Evolutionary conservation across 2,888 invertebrate genomes (phyloP).

Genomic region (Dasypolia templi): DNA sequence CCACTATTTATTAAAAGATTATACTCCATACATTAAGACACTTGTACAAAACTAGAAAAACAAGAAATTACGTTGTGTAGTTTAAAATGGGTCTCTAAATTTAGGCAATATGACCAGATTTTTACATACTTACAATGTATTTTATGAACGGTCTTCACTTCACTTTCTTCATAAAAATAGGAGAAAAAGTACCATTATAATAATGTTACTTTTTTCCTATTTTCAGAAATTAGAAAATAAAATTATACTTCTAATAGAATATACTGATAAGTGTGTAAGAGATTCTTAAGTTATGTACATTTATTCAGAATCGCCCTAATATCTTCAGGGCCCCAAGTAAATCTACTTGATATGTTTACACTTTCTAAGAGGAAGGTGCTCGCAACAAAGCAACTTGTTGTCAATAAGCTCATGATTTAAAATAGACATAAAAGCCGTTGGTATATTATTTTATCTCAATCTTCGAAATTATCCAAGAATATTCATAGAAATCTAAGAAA

Average conservation of each 20-base stretch:
- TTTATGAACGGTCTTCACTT: not conserved
- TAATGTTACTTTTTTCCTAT: too few species aligned
- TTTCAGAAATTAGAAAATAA: conserved; percentile 9
- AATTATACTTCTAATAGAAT: conserved; percentile 12
- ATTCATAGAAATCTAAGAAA: conserved; percentile 7
- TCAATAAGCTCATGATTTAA: not conserved
- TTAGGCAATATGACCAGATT: not conserved
- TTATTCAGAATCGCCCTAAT: conserved; percentile 37
- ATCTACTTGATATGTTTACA: conserved; percentile 21
- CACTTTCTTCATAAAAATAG: conserved; percentile 6
- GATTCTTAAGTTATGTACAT: conserved; percentile 62
- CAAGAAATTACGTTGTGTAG: not conserved
- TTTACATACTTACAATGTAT: not conserved
- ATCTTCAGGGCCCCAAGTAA: conserved; percentile 4
- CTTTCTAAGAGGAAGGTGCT: conserved; percentile 17
- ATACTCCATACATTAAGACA: not conserved
- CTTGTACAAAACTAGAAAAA: not conserved
- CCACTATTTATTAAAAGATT: not conserved
- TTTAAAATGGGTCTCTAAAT: not conserved
- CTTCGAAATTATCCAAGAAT: conserved; percentile 16
- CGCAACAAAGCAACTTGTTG: not conserved
- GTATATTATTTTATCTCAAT: conserved; percentile 12
- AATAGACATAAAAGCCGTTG: conserved; percentile 32
- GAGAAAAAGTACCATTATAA: conserved; percentile 36
- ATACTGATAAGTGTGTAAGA: conserved; percentile 30